Percentiles rank a stretch among this genome's conserved stretches.
These are phyloP conservation scores for Spicauda simplicius DNA, from an alignment of 2,888 invertebrate species.

Conservation along the genomic window DNA sequence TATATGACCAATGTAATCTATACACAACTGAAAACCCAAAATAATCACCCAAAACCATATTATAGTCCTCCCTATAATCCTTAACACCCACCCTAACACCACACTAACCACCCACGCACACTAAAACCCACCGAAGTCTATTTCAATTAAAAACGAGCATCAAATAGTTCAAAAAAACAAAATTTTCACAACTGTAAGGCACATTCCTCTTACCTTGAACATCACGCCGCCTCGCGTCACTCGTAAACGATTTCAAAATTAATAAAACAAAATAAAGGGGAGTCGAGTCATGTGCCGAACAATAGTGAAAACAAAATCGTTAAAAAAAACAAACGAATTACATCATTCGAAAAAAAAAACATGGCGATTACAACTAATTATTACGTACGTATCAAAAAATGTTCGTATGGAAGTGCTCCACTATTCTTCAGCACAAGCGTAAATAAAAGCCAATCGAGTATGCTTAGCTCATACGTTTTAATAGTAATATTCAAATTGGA, in stretches of 20 bases:
- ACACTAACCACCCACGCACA: no score
- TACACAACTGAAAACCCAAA: no score
- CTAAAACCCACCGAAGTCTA: no score
- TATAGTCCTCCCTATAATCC: no score
- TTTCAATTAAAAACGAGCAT: conserved; percentile 10
- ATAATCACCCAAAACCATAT: no score
- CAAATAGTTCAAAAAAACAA: conserved; percentile 18
- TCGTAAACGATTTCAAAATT: not conserved
- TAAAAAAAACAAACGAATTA: conserved; percentile 55
- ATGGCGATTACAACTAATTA: conserved; percentile 42
- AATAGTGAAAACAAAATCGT: conserved; percentile 90
- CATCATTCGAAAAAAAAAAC: not conserved
- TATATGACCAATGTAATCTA: no score
- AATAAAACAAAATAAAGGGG: conserved; percentile 44
- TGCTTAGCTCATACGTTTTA: conserved; percentile 64
- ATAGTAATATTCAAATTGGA: conserved; percentile 49
- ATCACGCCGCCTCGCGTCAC: conserved; percentile 25
- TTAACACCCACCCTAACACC: no score
- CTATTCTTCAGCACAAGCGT: conserved; percentile 84
- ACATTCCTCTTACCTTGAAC: conserved; percentile 79
- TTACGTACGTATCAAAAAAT: conserved; percentile 51
- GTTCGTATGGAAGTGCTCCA: conserved; percentile 84
- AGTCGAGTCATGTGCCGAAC: conserved; percentile 91
- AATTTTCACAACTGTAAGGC: conserved; percentile 61
- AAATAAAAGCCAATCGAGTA: conserved; percentile 58